A percentile compares a stretch with the other conserved stretches of the same genome.
Conservation (phyloP, 2,888 invertebrate genomes). For the Melinaea marsaeus region DNA sequence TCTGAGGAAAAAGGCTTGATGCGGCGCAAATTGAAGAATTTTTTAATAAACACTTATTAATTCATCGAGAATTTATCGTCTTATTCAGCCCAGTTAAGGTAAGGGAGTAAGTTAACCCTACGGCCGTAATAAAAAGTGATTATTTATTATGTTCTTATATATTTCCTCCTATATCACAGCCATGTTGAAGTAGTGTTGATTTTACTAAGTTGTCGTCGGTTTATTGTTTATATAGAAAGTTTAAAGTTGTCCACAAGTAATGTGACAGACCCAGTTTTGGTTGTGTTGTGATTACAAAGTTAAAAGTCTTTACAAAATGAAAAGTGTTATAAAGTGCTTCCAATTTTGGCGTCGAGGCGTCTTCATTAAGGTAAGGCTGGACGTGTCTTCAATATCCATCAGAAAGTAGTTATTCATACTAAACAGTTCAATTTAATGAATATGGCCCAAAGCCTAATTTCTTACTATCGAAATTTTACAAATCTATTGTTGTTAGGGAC, state of each 20-base stretch:
- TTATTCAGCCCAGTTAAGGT: conserved; percentile 74
- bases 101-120: conserved; percentile 76
- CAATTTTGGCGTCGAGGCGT: conserved; percentile 75
- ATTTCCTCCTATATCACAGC: conserved; percentile 76
- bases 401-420: conserved; percentile 62
- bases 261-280: conserved; percentile 76
- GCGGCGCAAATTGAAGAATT: conserved; percentile 67
- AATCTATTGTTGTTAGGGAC: conserved; percentile 13
- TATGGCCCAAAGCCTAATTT: conserved; percentile 20
- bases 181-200: conserved; percentile 78
- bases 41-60: conserved; percentile 53
- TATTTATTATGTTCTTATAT: conserved; percentile 72
- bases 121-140: conserved; percentile 73
- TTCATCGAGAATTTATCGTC: conserved; percentile 71
- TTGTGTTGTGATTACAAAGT: conserved; percentile 75
- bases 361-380: conserved; percentile 76
- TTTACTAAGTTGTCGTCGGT: conserved; percentile 74
- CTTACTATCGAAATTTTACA: conserved; percentile 13
- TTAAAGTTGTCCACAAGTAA: conserved; percentile 74
- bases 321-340: conserved; percentile 77
- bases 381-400: conserved; percentile 75
- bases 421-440: conserved; percentile 24
- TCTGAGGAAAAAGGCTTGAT: conserved; percentile 54
- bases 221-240: conserved; percentile 64
- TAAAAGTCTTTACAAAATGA: conserved; percentile 73